Evolutionary conservation across 2,888 invertebrate species (phyloP), one percentile per base, ranked within the genome.

Genomic region (Parnassius orleans): DNA sequence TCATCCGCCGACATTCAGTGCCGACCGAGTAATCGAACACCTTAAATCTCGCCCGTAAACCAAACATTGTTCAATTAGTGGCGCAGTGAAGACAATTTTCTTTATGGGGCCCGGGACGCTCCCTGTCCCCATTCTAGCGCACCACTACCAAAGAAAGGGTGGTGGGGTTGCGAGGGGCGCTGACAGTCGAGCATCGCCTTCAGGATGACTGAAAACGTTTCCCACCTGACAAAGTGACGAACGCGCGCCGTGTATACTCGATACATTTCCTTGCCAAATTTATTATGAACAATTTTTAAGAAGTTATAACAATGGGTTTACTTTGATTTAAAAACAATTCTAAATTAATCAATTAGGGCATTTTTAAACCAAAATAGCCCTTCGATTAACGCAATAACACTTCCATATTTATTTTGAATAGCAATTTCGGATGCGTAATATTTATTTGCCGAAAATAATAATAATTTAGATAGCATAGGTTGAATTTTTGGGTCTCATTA

Each of bases 51-150:
- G 65, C 61, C 68, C 68, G 71, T 67, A 73, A 78, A 78, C 73
- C 87, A 86, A 88, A 87, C 82, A 87, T 83, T 80, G 85, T 82
- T 82, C 88, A 89, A 90, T 89, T 86, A 87, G 81, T 50, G 61
- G 57, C 73, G 74, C 71, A 76, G 75, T 73, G 76, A 87, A 90
- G 90, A 88, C 87, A 77, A 83, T 85, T 87, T 90, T 87, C 90
- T 90, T 89, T 89, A 90, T 87, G 79, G 73, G 55, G 80, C 69
- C 65, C 70, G 81, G 83, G 88, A 84, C 90, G 85, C 90, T 83
- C 90, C 90, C 87, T 89, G 87, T 80, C 86, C 90, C 84, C 84
- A 83, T 86, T 87, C 72, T 75, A 74, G 76, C 76, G 80, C 80
- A 81, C 83, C 81, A 80, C 74, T 70, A 72, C 53, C 57, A 57